Conservation (phyloP, 2,888 invertebrate genomes). For the Tinea pellionella region DNA sequence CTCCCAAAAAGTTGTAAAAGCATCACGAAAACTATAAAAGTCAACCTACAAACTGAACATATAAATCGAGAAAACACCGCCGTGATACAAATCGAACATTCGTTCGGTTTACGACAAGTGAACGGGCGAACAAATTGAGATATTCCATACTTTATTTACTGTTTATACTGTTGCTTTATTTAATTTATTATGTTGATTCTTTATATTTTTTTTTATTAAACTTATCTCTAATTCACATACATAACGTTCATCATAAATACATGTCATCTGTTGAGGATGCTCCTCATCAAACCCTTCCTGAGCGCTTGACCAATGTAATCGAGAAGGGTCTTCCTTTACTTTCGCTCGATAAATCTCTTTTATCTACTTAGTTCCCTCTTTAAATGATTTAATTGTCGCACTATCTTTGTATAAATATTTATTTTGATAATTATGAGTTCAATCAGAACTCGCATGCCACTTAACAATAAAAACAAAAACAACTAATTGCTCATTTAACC, state of each 20-base stretch:
- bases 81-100: conserved; percentile 9
- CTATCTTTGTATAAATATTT: too few relatives aligned
- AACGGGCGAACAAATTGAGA: neutral
- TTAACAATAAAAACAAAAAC: neutral
- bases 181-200: neutral
- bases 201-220: too few relatives aligned
- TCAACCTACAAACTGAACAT: conserved; percentile 28
- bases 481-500: conserved; percentile 6
- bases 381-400: too few relatives aligned
- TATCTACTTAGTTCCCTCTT: too few relatives aligned
- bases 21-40: conserved; percentile 31
- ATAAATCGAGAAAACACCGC: conserved; percentile 25
- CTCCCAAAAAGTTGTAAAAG: conserved; percentile 24
- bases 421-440: neutral
- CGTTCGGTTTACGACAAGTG: conserved; percentile 6
- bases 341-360: too few relatives aligned
- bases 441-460: neutral
- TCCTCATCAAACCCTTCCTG: too few relatives aligned
- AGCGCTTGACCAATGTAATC: too few relatives aligned
- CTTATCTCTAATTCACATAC: too few relatives aligned
- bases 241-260: too few relatives aligned
- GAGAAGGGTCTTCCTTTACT: too few relatives aligned
- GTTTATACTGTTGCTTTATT: neutral
- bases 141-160: conserved; percentile 1
- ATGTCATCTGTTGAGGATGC: too few relatives aligned